Base-by-base conservation (phyloP, 2,113 vertebrate species). In the Maccullochella peelii region DNA sequence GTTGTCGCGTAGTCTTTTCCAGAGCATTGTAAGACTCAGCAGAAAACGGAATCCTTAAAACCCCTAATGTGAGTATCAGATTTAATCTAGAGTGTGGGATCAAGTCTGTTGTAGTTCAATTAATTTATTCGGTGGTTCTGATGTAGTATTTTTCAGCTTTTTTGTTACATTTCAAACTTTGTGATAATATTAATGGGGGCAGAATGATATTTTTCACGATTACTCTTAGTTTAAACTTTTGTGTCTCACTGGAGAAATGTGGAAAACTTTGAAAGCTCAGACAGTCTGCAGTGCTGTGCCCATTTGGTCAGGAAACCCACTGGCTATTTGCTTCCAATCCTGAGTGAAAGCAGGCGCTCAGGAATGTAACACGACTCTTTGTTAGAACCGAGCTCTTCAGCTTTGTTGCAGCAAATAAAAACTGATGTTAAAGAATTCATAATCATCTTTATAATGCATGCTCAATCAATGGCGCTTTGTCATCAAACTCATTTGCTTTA, bases 261-360 rank as follows among this genome's bases (percentile, higher is more conserved):
- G 73, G 79, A 78, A 62, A 85, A 27, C 42, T 49, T 80, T 61
- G 20, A 36, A 74, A 62, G 14, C 63, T 66, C 52, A 74, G 47
- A 44, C 55, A 58, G 72, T 73, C 80, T 75, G 85, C 80, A 77
- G 18, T n/a, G 42, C 58, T 80, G 77, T 89, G 79, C 57, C 89
- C 88, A 89, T 86, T 91, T 91, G 88, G 76, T 92, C 80, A 78
- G 83, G 85, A 86, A 91, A 82, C 74, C 83, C 67, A 68, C 58
- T 36, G 55, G 80, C 90, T 89, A 92, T 93, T 93, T 93, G 87
- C 79, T 89, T 87, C 77, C 80, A 73, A 77, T 83, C 74, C 77
- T 58, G 79, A 77, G 86, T 68, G 74, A 85, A 90, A 85, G 59
- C 80, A 80, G 65, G 72, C 79, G 25, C 80, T 85, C 73, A 77